A percentile compares a stretch with the other conserved stretches of the same genome.
Evolutionary conservation across 2,797 vertebrate genomes (phyloP).

Genomic region (Chanos chanos): DNA sequence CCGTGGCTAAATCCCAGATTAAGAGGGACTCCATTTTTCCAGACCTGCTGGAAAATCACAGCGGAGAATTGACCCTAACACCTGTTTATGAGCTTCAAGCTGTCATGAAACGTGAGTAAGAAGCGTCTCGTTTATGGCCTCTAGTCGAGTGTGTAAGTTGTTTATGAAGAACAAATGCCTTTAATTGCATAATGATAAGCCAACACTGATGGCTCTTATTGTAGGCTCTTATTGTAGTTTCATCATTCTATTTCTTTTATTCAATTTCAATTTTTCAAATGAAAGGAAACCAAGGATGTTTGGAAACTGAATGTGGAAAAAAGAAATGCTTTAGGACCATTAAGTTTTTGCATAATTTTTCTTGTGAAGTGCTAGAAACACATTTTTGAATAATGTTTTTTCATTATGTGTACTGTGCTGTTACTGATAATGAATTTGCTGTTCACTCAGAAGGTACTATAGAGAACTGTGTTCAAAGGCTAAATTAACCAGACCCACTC

Average conservation of each 20-base stretch:
- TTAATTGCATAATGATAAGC: neutral
- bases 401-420: neutral
- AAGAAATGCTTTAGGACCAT: slow-evolving; percentile 1
- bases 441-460: slow-evolving; percentile 5
- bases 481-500: slow-evolving; percentile 5
- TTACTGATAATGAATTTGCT: slow-evolving; percentile 5
- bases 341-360: neutral
- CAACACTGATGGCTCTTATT: too few relatives aligned
- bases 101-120: slow-evolving; percentile 78
- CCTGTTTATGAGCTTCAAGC: slow-evolving; percentile 80
- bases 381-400: slow-evolving; percentile 11
- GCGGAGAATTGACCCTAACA: slow-evolving; percentile 64
- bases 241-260: neutral
- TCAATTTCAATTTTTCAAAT: neutral
- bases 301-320: slow-evolving; percentile 8
- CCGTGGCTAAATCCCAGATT: slow-evolving; percentile 55
- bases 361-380: neutral
- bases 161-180: neutral
- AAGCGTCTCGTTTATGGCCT: neutral
- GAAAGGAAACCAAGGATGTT: neutral
- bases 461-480: slow-evolving; percentile 16
- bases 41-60: slow-evolving; percentile 63
- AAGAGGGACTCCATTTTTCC: slow-evolving; percentile 50
- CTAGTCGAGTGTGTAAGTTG: neutral
- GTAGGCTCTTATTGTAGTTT: neutral